A percentile compares a stretch with the other conserved stretches of the same genome.
phyloP scores from a whole-genome alignment of 1,140 invertebrate genomes.

The Ceratosolen fusciceps region DNA sequence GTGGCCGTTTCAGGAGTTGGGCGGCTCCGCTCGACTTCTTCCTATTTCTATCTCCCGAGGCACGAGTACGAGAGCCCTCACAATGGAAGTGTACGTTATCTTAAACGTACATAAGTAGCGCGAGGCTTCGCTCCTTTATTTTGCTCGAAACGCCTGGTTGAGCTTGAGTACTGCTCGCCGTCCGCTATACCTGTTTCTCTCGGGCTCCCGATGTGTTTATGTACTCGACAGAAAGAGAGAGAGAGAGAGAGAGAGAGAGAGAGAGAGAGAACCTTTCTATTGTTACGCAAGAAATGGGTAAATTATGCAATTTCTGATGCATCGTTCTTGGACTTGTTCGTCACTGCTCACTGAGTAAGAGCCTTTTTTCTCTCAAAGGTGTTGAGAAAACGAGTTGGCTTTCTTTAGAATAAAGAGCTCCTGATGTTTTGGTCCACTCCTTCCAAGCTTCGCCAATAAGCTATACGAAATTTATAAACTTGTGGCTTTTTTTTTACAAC shows the following conservation, averaged over 20 bases:
- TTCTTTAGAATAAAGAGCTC: not conserved
- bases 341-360: not conserved
- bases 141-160: slow-evolving; percentile 7
- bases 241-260: not conserved
- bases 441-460: no score
- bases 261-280: slow-evolving; percentile 6
- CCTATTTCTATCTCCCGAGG: not conserved
- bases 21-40: not conserved
- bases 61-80: not conserved
- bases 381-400: not conserved
- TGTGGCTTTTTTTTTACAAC: no score
- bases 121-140: slow-evolving; percentile 4
- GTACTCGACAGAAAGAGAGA: not conserved
- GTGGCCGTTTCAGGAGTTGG: slow-evolving; percentile 11
- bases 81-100: slow-evolving; percentile 39
- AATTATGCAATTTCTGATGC: slow-evolving; percentile 7
- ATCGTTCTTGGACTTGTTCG: not conserved
- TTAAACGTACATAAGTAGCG: slow-evolving; percentile 26
- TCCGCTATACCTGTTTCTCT: not conserved
- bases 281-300: not conserved
- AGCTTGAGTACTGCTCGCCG: not conserved
- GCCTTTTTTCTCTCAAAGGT: not conserved
- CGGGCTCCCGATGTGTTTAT: not conserved
- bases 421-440: not conserved
- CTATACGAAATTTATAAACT: not conserved